These are phyloP conservation scores for Peromyscus eremicus DNA, from an alignment of 2,797 vertebrate species.

Conservation along the genomic window DNA sequence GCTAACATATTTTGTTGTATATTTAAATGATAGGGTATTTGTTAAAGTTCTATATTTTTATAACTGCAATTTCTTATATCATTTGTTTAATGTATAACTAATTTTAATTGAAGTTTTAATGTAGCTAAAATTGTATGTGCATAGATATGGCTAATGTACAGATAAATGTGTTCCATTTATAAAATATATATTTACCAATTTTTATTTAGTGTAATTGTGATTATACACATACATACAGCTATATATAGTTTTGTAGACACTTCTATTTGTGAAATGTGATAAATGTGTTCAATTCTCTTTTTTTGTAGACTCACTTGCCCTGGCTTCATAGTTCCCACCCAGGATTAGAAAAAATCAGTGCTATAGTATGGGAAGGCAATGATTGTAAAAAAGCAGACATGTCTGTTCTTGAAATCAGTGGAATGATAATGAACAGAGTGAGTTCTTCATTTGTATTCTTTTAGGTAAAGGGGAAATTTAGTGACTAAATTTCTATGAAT, in stretches of 20 bases:
- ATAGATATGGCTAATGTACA: not conserved
- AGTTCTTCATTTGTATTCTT: slow-evolving; percentile 84
- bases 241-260: not conserved
- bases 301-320: slow-evolving; percentile 93
- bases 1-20: slow-evolving; percentile 41
- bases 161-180: not conserved
- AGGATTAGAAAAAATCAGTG: slow-evolving; percentile 97
- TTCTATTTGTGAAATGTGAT: slow-evolving; percentile 53
- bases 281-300: slow-evolving; percentile 17
- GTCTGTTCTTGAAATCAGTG: slow-evolving; percentile 99
- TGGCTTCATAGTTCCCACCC: slow-evolving; percentile 98
- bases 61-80: not conserved
- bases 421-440: slow-evolving; percentile 99
- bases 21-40: slow-evolving; percentile 39
- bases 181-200: slow-evolving; percentile 7
- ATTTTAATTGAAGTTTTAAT: slow-evolving; percentile 61
- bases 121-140: not conserved
- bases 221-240: not conserved
- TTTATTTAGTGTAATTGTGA: slow-evolving; percentile 52
- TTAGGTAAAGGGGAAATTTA: not conserved
- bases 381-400: slow-evolving; percentile 99
- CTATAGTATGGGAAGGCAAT: slow-evolving; percentile 99
- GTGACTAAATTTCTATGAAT: not conserved
- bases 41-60: slow-evolving; percentile 46
- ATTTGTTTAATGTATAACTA: slow-evolving; percentile 16